Percentiles rank a stretch among this genome's conserved stretches.
phyloP scores from a whole-genome alignment of 2,797 vertebrate species.

The Leucoraja ocellata region DNA sequence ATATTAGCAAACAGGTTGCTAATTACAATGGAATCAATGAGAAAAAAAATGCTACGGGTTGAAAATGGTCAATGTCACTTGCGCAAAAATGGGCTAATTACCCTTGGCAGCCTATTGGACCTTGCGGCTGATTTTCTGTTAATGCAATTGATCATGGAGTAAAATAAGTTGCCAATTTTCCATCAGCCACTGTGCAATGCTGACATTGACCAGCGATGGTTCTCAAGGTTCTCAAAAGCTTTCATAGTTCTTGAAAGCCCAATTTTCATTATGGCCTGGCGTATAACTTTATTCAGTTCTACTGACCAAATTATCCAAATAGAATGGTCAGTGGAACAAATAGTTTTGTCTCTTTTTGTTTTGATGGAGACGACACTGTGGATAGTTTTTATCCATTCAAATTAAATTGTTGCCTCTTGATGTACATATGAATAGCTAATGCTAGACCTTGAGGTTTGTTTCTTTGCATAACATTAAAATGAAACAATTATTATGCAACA shows the following conservation, averaged over 20 bases:
- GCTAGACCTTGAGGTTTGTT: not conserved
- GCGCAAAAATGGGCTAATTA: not conserved
- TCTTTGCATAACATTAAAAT: not conserved
- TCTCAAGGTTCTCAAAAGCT: not conserved
- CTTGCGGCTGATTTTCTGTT: not conserved
- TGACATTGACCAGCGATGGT: not conserved
- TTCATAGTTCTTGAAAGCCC: not conserved
- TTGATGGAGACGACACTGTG: not conserved
- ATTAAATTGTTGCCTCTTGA: not conserved
- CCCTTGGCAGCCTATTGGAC: not conserved
- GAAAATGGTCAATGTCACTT: not conserved
- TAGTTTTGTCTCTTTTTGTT: not conserved
- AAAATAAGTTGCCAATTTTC: not conserved
- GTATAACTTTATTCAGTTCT: not conserved
- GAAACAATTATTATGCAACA: not conserved
- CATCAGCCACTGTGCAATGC: not conserved
- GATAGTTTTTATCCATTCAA: not conserved
- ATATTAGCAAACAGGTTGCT: not conserved
- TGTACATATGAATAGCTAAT: not conserved
- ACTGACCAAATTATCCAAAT: not conserved
- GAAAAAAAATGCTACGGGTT: slow-evolving; percentile 1
- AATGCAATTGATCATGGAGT: not conserved
- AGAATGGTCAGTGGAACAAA: too few species aligned
- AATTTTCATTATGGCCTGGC: not conserved
- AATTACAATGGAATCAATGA: slow-evolving; percentile 28